Conservation (phyloP, 2,113 vertebrate species). For the Felis chaus region DNA sequence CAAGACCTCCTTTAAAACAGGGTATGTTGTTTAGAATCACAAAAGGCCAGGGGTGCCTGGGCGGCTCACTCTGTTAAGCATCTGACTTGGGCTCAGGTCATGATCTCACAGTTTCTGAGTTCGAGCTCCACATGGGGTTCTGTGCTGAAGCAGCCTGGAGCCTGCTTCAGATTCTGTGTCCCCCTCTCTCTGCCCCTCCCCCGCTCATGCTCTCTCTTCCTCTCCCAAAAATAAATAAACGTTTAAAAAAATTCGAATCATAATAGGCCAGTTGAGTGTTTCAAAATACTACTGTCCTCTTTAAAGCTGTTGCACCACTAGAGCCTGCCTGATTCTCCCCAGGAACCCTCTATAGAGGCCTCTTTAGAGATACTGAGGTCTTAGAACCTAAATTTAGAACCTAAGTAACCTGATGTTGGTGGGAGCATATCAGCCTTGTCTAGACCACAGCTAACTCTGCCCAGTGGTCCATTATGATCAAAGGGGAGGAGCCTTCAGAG, state of each 20-base stretch:
- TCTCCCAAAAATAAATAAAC: no score
- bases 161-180: no score
- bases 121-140: no score
- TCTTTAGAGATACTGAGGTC: constrained; percentile 16
- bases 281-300: neutral
- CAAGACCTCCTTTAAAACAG: neutral
- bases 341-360: neutral
- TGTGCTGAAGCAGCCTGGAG: no score
- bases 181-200: no score
- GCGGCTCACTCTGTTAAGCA: no score
- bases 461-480: neutral
- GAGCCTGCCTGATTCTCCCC: neutral
- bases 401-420: constrained; percentile 36
- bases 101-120: no score
- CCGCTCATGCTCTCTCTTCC: no score
- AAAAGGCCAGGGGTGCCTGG: neutral
- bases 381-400: constrained; percentile 49
- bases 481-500: neutral
- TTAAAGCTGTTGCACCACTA: neutral
- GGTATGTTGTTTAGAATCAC: neutral
- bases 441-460: neutral
- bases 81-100: no score
- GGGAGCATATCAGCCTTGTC: neutral
- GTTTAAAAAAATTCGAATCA: neutral
- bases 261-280: neutral